Conservation (phyloP, 1,140 invertebrate genomes). For the Drosophila insularis region DNA sequence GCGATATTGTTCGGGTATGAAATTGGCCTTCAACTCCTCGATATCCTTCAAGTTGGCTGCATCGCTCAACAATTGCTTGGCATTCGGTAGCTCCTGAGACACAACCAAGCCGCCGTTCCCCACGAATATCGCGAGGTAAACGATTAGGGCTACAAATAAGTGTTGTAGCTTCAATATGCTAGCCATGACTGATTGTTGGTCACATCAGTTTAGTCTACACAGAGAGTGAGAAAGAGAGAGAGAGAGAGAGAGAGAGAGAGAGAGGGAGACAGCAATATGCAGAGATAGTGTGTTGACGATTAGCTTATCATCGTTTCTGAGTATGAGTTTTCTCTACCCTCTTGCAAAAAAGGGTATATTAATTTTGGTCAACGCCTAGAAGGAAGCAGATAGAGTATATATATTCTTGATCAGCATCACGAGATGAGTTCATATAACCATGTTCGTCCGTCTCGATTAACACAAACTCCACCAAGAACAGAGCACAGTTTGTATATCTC, state of each 20-base stretch:
- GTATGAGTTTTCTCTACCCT: too few relatives aligned
- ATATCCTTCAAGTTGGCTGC: slow-evolving; percentile 32
- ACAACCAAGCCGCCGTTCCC: neutral
- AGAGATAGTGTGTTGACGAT: neutral
- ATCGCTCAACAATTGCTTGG: slow-evolving; percentile 16
- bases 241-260: neutral
- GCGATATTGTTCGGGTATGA: slow-evolving; percentile 47
- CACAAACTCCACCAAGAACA: too few relatives aligned
- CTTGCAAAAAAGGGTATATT: too few relatives aligned
- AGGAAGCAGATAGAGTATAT: too few relatives aligned
- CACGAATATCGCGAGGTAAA: neutral
- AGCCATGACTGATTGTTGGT: slow-evolving; percentile 27
- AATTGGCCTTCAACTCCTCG: slow-evolving; percentile 41
- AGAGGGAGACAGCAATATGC: neutral
- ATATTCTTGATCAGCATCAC: too few relatives aligned
- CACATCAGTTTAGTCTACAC: neutral
- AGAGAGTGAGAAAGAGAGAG: neutral
- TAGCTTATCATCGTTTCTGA: slow-evolving; percentile 26
- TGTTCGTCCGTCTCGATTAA: too few relatives aligned
- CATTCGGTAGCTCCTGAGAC: neutral
- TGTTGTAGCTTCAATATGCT: slow-evolving; percentile 12
- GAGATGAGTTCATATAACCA: too few relatives aligned
- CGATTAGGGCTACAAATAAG: slow-evolving; percentile 5
- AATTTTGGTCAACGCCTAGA: too few relatives aligned
- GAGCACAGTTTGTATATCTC: too few relatives aligned